phyloP scores from a whole-genome alignment of 2,888 invertebrate species.

The Cheilosia urbana region DNA sequence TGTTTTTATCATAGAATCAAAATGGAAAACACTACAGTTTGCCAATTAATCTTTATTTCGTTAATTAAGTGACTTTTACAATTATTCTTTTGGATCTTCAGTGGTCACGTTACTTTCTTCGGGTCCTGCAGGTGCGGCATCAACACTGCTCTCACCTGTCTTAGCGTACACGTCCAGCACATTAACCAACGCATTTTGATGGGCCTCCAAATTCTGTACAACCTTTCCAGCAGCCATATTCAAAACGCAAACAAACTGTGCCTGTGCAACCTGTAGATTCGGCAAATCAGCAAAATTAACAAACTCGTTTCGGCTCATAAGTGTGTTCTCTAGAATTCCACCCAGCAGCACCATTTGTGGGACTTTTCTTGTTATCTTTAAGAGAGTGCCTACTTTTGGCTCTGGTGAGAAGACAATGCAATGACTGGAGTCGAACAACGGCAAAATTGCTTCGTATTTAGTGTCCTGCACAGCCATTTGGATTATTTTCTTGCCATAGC shows the following conservation, averaged over 20 bases:
- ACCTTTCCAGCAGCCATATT: slow-evolving; percentile 87
- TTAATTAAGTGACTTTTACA: too few species aligned
- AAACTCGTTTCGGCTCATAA: slow-evolving; percentile 89
- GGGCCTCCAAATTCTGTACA: slow-evolving; percentile 87
- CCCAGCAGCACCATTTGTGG: slow-evolving; percentile 90
- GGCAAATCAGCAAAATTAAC: slow-evolving; percentile 87
- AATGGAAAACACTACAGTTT: too few species aligned
- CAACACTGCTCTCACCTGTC: neutral
- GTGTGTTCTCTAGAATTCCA: slow-evolving; percentile 89
- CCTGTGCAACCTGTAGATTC: slow-evolving; percentile 87
- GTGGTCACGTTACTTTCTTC: too few species aligned
- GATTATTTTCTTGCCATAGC: slow-evolving; percentile 88
- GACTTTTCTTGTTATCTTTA: slow-evolving; percentile 88
- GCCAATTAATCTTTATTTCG: too few species aligned
- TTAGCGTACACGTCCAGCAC: slow-evolving; percentile 86
- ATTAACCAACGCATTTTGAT: slow-evolving; percentile 88
- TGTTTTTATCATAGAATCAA: too few species aligned
- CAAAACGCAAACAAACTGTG: slow-evolving; percentile 88
- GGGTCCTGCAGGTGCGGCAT: too few species aligned
- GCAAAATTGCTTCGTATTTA: slow-evolving; percentile 87
- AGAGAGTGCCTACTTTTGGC: slow-evolving; percentile 86
- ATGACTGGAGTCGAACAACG: slow-evolving; percentile 87
- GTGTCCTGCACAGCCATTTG: slow-evolving; percentile 88
- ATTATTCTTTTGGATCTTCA: too few species aligned
- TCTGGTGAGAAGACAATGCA: slow-evolving; percentile 89